Conservation (phyloP, 2,888 invertebrate genomes). For the Polyploca ridens region DNA sequence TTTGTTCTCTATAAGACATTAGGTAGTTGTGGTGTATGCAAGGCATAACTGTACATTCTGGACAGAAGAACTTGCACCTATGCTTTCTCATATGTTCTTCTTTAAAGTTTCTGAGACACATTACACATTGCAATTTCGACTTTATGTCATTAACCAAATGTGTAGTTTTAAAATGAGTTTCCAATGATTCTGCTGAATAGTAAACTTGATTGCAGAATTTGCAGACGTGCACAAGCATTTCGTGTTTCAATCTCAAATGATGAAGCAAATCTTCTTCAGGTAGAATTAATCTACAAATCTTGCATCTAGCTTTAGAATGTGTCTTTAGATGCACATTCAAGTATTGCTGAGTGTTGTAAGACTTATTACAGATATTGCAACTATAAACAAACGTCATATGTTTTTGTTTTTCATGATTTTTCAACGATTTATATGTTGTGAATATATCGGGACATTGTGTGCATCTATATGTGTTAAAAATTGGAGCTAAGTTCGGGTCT, state of each 20-base stretch:
- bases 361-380: conserved; percentile 52
- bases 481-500: conserved; percentile 27
- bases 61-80: conserved; percentile 57
- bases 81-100: conserved; percentile 44
- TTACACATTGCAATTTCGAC: conserved; percentile 45
- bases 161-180: conserved; percentile 48
- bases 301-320: conserved; percentile 49
- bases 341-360: conserved; percentile 52
- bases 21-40: conserved; percentile 60
- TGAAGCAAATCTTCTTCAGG: conserved; percentile 44
- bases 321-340: conserved; percentile 54
- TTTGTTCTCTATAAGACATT: conserved; percentile 54
- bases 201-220: conserved; percentile 53
- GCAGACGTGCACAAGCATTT: conserved; percentile 45
- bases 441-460: conserved; percentile 48
- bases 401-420: conserved; percentile 51
- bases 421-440: conserved; percentile 47
- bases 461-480: conserved; percentile 48
- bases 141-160: conserved; percentile 40
- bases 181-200: conserved; percentile 45
- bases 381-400: conserved; percentile 45
- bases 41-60: conserved; percentile 52
- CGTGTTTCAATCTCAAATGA: conserved; percentile 51
- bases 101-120: conserved; percentile 51
- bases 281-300: conserved; percentile 46